Base-by-base conservation (phyloP, 2,888 invertebrate species). In the Himalopsyche tibetana region DNA sequence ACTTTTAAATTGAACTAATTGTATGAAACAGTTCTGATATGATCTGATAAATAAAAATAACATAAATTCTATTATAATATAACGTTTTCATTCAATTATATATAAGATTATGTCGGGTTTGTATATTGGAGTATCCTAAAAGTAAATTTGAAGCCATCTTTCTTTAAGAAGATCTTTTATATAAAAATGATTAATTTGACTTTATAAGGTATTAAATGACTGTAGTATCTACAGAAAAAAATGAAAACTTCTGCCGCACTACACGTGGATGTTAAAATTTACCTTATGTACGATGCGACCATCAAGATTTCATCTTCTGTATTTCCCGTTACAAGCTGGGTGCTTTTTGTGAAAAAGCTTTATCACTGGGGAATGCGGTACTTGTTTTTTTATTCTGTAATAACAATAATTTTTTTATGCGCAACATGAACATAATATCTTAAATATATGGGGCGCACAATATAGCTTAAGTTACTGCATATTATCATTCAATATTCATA, bases 401-500 rank as follows among this genome's bases (percentile, higher is more conserved):
- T 63, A 63, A 63, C 63, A 63, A 63, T 63, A 19, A 63, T 63
- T 63, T 63, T 63, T 63, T 63, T 63, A 63, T 11, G 11, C 63
- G 28, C 63, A 63, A 63, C 19, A 28, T 63, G 63, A 63, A 63
- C 63, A 63, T 63, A 63, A 19, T 63, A 63, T 28, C 63, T 63
- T 63, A 28, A 63, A 63, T 63, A 63, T 63, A 63, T 63, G 63
- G 63, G 19, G 28, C 63, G 28, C 28, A 63, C 63, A 63, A 9
- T 63, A 63, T 28, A 11, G 63, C 28, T 63, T 19, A 19, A 63
- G 63, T 63, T 63, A 63, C 63, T 63, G 63, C 63, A 63, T 63
- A 63, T 63, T 63, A 63, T 63, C 63, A 63, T 63, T 63, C 63
- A 63, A 63, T 63, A 63, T 63, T 63, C 63, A 63, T 63, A 28